Conservation (phyloP, 2,888 invertebrate species). For the Brassicogethes aeneus region DNA sequence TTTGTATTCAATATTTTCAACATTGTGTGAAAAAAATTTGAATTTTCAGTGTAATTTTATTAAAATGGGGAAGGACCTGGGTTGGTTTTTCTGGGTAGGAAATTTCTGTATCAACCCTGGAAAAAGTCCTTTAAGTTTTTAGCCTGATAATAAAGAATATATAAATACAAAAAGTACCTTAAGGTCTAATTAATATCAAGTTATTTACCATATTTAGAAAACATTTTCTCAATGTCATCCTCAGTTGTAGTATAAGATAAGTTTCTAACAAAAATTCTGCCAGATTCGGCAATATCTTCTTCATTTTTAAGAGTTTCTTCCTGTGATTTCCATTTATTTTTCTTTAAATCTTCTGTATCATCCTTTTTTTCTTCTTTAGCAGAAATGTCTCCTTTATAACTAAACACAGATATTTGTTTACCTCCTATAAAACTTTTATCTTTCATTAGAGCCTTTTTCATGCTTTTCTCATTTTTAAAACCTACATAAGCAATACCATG, state of each 20-base stretch:
- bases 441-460: conserved; percentile 71
- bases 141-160: too few species aligned
- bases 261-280: conserved; percentile 87
- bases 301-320: conserved; percentile 57
- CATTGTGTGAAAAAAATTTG: too few species aligned
- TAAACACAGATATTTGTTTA: conserved; percentile 51
- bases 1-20: too few species aligned
- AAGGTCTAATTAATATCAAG: conserved; percentile 6
- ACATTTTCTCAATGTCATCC: conserved; percentile 72
- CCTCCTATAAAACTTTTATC: conserved; percentile 75
- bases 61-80: too few species aligned
- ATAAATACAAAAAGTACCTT: too few species aligned
- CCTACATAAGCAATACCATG: conserved; percentile 88
- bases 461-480: conserved; percentile 72
- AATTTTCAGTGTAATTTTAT: too few species aligned
- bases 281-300: conserved; percentile 81
- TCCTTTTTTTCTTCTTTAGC: conserved; percentile 29
- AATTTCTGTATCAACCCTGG: too few species aligned
- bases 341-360: conserved; percentile 25
- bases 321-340: conserved; percentile 53
- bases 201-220: conserved; percentile 74
- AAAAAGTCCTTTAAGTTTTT: too few species aligned
- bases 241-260: conserved; percentile 79
- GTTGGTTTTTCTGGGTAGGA: too few species aligned
- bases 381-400: conserved; percentile 40